These are phyloP conservation scores for Rhagium mordax DNA, from an alignment of 2,888 invertebrate species.

Conservation along the genomic window DNA sequence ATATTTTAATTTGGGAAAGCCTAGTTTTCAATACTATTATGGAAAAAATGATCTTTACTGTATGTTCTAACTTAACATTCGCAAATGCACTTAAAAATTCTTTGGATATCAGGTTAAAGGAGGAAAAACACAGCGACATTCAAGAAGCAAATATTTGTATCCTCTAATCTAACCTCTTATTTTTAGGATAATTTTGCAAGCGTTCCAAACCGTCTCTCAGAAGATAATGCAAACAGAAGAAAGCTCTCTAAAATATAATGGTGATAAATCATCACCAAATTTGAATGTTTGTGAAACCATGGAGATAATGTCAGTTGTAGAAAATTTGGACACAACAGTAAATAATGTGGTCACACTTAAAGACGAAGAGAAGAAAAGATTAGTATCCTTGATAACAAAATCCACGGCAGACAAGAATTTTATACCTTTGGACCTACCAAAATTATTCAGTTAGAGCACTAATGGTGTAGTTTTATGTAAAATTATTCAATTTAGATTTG, in stretches of 20 bases:
- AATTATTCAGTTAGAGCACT: slow-evolving; percentile 20
- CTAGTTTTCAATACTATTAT: too few species aligned
- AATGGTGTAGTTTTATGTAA: neutral
- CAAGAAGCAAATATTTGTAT: slow-evolving; percentile 2
- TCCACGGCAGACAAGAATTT: slow-evolving; percentile 35
- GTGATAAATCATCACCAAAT: slow-evolving; percentile 12
- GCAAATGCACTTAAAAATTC: too few species aligned
- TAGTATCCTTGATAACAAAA: slow-evolving; percentile 25
- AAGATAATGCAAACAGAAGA: slow-evolving; percentile 34
- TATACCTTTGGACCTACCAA: slow-evolving; percentile 30
- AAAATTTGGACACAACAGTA: slow-evolving; percentile 23
- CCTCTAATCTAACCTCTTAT: neutral
- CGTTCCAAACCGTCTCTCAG: slow-evolving; percentile 58
- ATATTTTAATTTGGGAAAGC: neutral
- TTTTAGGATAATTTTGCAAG: slow-evolving; percentile 57
- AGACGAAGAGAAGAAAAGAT: slow-evolving; percentile 42
- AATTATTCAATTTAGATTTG: neutral
- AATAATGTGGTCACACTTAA: slow-evolving; percentile 33
- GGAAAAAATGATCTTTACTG: too few species aligned
- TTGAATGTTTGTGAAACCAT: slow-evolving; percentile 49
- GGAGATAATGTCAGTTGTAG: slow-evolving; percentile 37
- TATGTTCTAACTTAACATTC: too few species aligned
- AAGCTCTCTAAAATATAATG: slow-evolving; percentile 25
- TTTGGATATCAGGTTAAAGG: too few species aligned
- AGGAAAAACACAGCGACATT: too few species aligned